These are phyloP conservation scores for Thermophis baileyi DNA, from an alignment of 2,113 vertebrate species.

Conservation along the genomic window DNA sequence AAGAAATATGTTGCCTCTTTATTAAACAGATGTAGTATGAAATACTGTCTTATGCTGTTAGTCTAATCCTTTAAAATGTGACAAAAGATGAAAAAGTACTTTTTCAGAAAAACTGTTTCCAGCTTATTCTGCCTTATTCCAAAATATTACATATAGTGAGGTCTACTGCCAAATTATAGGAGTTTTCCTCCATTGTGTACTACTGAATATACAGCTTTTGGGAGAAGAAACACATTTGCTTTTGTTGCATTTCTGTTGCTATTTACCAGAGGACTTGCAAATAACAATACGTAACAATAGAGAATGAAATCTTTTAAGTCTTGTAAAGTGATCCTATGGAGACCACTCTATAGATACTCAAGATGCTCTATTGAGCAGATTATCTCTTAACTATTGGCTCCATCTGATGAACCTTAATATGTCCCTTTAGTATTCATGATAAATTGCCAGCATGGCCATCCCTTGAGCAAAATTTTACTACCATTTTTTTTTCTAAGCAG, in stretches of 20 bases:
- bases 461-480: slow-evolving; percentile 8
- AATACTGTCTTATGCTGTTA: neutral
- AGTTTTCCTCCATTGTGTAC: neutral
- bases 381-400: neutral
- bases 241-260: neutral
- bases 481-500: neutral
- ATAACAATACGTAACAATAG: slow-evolving; percentile 5
- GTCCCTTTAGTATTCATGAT: neutral
- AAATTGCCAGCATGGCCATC: neutral
- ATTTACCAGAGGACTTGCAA: neutral
- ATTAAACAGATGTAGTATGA: neutral
- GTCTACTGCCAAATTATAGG: neutral
- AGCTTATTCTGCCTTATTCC: neutral
- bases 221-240: slow-evolving; percentile 11
- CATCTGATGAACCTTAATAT: slow-evolving; percentile 10
- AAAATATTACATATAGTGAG: neutral
- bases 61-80: neutral
- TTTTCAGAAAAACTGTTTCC: neutral
- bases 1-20: neutral
- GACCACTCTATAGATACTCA: neutral
- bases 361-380: neutral
- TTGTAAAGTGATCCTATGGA: slow-evolving; percentile 7
- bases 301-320: slow-evolving; percentile 1
- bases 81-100: neutral
- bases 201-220: neutral